Percentiles rank a stretch among this genome's conserved stretches.
Evolutionary conservation across 2,888 invertebrate genomes (phyloP).

Genomic region (Zygogramma bicolorata): DNA sequence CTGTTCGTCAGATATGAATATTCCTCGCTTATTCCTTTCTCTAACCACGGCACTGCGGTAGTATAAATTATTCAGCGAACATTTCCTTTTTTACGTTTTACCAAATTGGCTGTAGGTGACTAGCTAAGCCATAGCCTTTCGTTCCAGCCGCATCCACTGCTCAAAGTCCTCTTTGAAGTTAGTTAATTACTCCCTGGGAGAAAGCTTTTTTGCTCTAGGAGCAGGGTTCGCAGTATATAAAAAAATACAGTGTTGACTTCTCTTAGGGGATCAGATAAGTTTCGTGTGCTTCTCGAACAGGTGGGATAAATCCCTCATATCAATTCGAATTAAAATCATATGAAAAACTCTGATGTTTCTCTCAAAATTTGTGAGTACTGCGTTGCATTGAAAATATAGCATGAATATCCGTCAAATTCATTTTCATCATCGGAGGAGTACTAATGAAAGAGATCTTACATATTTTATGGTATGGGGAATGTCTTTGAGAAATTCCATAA

Average conservation of each 20-base stretch:
- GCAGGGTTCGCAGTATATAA: neutral
- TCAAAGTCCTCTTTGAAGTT: constrained; percentile 41
- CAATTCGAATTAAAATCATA: too few species aligned
- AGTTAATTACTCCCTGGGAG: constrained; percentile 41
- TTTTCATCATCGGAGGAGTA: too few species aligned
- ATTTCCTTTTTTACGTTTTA: constrained; percentile 21
- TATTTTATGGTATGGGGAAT: too few species aligned
- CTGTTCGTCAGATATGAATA: neutral
- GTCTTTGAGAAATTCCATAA: too few species aligned
- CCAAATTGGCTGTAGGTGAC: constrained; percentile 47
- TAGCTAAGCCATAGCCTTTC: constrained; percentile 40
- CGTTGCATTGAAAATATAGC: too few species aligned
- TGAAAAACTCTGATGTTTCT: too few species aligned
- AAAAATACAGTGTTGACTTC: neutral
- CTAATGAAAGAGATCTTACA: too few species aligned
- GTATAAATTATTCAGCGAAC: constrained; percentile 16
- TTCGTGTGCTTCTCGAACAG: too few species aligned
- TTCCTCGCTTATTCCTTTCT: neutral
- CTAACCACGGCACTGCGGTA: neutral
- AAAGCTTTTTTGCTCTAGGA: constrained; percentile 1
- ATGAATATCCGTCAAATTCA: too few species aligned
- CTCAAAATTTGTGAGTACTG: too few species aligned
- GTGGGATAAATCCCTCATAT: too few species aligned
- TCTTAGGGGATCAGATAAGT: too few species aligned
- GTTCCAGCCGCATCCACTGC: constrained; percentile 28